Conservation (phyloP, 2,888 invertebrate species). For the Cheilosia soror region DNA sequence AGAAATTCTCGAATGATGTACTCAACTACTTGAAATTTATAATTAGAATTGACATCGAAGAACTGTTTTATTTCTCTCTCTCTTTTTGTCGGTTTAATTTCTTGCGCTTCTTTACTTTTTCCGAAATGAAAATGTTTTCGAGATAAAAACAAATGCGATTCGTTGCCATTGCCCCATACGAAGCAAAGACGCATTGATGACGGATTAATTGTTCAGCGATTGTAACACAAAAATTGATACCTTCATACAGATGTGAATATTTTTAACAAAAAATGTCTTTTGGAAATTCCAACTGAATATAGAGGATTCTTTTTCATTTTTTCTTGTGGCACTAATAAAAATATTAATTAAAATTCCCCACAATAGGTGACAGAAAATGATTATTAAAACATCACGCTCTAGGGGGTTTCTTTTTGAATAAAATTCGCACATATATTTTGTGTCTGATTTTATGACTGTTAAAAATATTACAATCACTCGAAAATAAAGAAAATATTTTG, state of each 20-base stretch:
- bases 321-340: not conserved
- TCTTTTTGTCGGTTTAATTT: no score
- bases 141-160: slow-evolving; percentile 4
- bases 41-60: slow-evolving; percentile 28
- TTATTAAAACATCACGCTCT: slow-evolving; percentile 20
- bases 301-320: not conserved
- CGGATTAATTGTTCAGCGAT: not conserved
- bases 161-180: slow-evolving; percentile 1
- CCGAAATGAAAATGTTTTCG: slow-evolving; percentile 1
- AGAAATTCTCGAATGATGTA: slow-evolving; percentile 2
- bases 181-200: not conserved
- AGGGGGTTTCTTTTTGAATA: not conserved
- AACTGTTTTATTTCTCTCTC: slow-evolving; percentile 4
- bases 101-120: slow-evolving; percentile 7
- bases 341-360: slow-evolving; percentile 9
- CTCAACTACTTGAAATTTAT: slow-evolving; percentile 20
- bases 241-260: not conserved
- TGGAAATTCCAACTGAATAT: not conserved
- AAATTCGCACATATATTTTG: not conserved
- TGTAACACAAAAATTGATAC: not conserved
- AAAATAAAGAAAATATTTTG: no score
- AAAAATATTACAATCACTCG: not conserved
- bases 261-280: not conserved
- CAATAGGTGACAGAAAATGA: not conserved
- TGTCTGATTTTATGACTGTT: not conserved